Evolutionary conservation across 2,113 vertebrate species (phyloP), one percentile per base, ranked within the genome.

Genomic region (Anseranas semipalmata): DNA sequence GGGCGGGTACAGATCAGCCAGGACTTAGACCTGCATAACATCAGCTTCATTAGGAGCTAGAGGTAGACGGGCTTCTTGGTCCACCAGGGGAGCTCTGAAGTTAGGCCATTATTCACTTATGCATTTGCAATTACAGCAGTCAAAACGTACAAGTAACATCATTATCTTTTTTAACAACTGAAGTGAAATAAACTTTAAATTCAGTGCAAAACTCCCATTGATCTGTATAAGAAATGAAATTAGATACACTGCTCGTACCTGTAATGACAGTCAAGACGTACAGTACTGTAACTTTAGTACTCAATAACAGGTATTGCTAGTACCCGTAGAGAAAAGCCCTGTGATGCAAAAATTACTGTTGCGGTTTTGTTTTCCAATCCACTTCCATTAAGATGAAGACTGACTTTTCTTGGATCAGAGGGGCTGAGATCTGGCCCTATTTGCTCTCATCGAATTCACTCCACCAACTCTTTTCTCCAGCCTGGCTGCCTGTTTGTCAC

Each of bases 131-230:
- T 3, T 35, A 21, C 6, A 9, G 7, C 3, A 78, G 16, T 59
- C 10, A 37, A 63, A 43, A 18, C 4, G 56, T 22, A 8, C 0
- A 0, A 59, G 2, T n/a, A 72, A 37, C 9, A 45, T 7, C 25
- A 67, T 2, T 43, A 2, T 24, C 22, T 48, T 52, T 67, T 4
- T 55, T 56, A 78, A 59, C 37, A 72, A 50, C 11, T 60, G 52
- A 48, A 58, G 7, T 70, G 20, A 93, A 79, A 75, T 33, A 25
- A 65, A 37, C 15, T 80, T 76, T 39, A 39, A 48, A 78, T 58
- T 74, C 48, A 50, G 28, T 65, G n/a, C 12, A 89, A 83, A 70
- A 12, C 15, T 72, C 20, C 4, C 5, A 10, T 10, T 48, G 4
- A 48, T 45, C 25, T 70, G 35, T 59, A 19, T 33, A 17, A 59